Evolutionary conservation across 2,113 vertebrate genomes (phyloP).

Genomic region (Patagioenas fasciata): DNA sequence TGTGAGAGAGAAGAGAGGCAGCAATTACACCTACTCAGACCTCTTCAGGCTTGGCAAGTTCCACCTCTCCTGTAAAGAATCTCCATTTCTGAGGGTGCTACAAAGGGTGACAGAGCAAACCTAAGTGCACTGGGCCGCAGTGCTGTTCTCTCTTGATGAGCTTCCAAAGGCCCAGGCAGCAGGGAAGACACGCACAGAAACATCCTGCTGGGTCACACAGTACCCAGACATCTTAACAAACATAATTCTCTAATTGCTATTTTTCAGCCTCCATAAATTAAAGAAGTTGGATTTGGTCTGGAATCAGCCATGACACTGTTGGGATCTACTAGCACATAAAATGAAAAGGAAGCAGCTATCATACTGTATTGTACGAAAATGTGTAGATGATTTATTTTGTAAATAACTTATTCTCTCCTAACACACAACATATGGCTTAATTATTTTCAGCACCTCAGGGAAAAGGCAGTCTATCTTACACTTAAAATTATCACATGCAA

Average conservation of each 20-base stretch:
- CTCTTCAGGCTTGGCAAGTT: neutral
- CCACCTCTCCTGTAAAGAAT: neutral
- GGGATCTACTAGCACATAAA: neutral
- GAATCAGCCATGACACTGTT: neutral
- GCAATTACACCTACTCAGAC: neutral
- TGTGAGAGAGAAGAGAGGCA: neutral
- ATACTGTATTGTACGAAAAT: neutral
- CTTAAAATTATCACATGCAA: neutral
- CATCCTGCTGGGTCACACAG: neutral
- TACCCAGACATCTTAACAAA: neutral
- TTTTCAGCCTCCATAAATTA: neutral
- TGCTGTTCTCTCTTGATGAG: accelerated
- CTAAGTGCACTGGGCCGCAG: neutral
- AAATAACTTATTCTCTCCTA: neutral
- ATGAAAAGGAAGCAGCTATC: neutral
- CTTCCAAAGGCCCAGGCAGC: neutral
- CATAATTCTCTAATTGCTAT: neutral
- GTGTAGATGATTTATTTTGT: neutral
- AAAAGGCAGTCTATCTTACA: neutral
- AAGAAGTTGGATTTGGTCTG: neutral
- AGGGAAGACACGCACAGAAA: neutral
- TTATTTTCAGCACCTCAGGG: neutral
- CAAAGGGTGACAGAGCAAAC: neutral
- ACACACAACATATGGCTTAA: neutral
- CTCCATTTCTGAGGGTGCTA: neutral